Evolutionary conservation across 1,140 invertebrate genomes (phyloP), one percentile per base, ranked within the genome.

Genomic region (Aphidius ervi): DNA sequence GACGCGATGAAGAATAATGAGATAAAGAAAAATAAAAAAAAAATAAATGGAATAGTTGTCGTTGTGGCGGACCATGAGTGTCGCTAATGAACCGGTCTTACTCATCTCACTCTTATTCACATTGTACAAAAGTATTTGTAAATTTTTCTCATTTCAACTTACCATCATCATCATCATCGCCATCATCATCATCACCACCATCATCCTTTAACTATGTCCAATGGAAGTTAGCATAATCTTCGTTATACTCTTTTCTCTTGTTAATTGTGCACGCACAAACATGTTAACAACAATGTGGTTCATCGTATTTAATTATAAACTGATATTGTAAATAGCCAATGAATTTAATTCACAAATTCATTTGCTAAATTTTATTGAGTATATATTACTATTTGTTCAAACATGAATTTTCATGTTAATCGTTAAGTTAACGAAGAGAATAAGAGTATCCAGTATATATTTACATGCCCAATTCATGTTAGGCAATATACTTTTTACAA

Each of bases 21-120:
- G 55, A 48, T 52, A 42, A 46, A 55, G 45, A 54, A 16, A 49
- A 50, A 64, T 48, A 16, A 43, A 52, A 59, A 42, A 65, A 62
- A 65, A 62, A 56, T 52, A 54, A 65, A 65, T 59, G 53, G 56
- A 64, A 61, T 62, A 62, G 60, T 62, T 64, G 63, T 64, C 59
- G 58, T 56, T 53, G 58, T 52, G 39, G 53, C 53, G 59, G 49
- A 39, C 9, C 37, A 46, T 43, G 60, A 57, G 63, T 65, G 63
- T 65, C 63, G 63, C 63, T 65, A 65, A 65, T 65, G 63, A 65
- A 65, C 63, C 63, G 61, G 63, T 65, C 63, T 62, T 60, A 59
- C 60, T 60, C 48, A 10, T 61, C 63, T 64, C 63, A 49, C 56
- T 64, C 59, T 52, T 54, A 48, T 56, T 45, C 49, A 40, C 47